Base-by-base conservation (phyloP, 1,140 invertebrate species). In the Drosophila subobscura region DNA sequence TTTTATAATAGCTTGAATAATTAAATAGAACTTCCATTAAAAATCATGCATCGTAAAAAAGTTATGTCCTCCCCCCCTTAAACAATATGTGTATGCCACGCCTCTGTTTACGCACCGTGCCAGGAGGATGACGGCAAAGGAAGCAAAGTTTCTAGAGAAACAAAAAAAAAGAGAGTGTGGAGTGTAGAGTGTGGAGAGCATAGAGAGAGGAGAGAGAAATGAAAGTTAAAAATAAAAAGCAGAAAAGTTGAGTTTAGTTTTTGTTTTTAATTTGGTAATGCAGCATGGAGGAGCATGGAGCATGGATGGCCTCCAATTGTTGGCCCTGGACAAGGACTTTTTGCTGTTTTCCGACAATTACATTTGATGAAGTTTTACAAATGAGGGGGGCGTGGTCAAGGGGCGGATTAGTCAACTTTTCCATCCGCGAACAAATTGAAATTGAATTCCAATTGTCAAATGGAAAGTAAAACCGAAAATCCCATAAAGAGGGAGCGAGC, bases 211-310 rank as follows among this genome's bases (percentile, higher is more conserved):
- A 45, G 54, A 45, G 45, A 41, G 12, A 40, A 56, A 47, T 33
- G 7, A 16, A 25, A 49, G 37, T 22, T 37, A 4, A 59, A 57
- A 52, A 59, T 44, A 68, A 72, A 74, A 47, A 42, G 25, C 22
- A 40, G 8, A 75, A 81, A 80, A 80, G 71, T 74, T 80, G 75
- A 73, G 72, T 73, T 81, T 81, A 81, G 72, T 81, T 81, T 81
- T 81, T 81, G 61, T 77, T 77, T 81, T 88, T 86, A 86, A 86
- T 86, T 86, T 86, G 78, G 78, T 86, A 86, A 88, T 88, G 83
- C 80, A 79, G 68, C 49, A 74, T 50, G 51, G 67, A 58, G 83
- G 80, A 79, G 68, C 49, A 74, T 50, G 51, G 67, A 58, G 74
- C 79, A 54, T 65, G 52, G 77, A 55, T 66, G 53, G 77, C 59